phyloP scores from a whole-genome alignment of 2,797 vertebrate species.

The Gobio occitaniae region DNA sequence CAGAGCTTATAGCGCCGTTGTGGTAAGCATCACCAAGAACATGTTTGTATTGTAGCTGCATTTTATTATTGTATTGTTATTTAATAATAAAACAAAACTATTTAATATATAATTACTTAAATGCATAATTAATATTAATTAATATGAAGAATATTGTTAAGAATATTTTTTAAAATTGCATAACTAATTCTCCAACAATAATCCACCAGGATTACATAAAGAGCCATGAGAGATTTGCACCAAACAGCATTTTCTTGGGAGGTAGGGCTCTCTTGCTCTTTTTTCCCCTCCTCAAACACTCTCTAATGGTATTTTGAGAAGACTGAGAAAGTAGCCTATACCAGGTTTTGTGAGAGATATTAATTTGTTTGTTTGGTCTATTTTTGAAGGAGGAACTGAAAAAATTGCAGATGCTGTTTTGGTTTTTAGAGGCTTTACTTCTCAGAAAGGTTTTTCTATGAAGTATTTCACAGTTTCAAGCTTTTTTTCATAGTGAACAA shows the following conservation, averaged over 20 bases:
- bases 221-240: slow-evolving; percentile 77
- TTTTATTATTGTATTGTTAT: neutral
- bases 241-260: slow-evolving; percentile 84
- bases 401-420: neutral
- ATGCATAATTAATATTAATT: no score
- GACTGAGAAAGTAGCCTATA: neutral
- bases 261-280: slow-evolving; percentile 74
- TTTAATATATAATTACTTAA: neutral
- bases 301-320: neutral
- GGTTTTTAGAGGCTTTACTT: neutral
- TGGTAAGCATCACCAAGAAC: slow-evolving; percentile 76
- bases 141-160: neutral
- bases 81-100: neutral
- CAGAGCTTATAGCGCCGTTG: slow-evolving; percentile 84
- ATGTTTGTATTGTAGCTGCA: neutral
- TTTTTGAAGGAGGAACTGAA: slow-evolving; percentile 10
- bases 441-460: neutral
- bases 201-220: slow-evolving; percentile 84
- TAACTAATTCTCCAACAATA: neutral
- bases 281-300: neutral
- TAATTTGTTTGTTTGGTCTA: neutral
- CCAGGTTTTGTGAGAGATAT: neutral
- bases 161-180: neutral
- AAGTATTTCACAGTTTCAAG: no score
- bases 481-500: no score